Base-by-base conservation (phyloP, 1,140 invertebrate genomes). In the Lucilia cuprina region DNA sequence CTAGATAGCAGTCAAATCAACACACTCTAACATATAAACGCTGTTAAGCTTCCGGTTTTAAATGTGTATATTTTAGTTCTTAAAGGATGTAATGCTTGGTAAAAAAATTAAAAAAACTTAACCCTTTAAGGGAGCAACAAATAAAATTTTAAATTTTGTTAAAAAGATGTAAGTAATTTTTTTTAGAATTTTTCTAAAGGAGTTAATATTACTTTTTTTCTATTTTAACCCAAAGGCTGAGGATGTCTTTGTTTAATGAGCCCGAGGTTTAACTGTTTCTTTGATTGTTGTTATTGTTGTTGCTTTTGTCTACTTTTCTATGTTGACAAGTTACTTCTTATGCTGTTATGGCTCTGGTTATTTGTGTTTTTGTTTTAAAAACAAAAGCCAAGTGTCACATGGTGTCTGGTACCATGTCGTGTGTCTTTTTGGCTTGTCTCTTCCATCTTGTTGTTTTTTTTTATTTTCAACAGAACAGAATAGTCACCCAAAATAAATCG, bases 181-280 rank as follows among this genome's bases (percentile, higher is more conserved):
- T 30, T 30, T 3, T 3, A 1, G 1, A 30, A 30, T 30, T 30
- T 41, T 10, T 41, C 41, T 41, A 8, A 41, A 41, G 41, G 41
- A 0, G 5, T 41, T 41, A 41, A 41, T 41, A 41, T 8, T 5
- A 41, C 5, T 41, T 41, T 5, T 41, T 41, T 10, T 2, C 10
- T 41, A 41, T 41, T 8, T 8, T 8, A 0, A 41, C 2, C 41
- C 41, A 41, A 41, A 41, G 41, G 41, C 41, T 41, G 21, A 4
- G 65, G 65, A 70, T 70, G 65, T 70, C 65, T 70, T 70, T 70
- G 65, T 70, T 70, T 70, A 70, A 70, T 70, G 65, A 70, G 65
- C 65, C 65, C 65, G 19, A 70, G 65, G 65, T 70, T 25, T 70
- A 70, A 70, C 19, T 3, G 10, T 70, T 70, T 25, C 12, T 25